These are phyloP conservation scores for Napeogenes sylphis DNA, from an alignment of 2,888 invertebrate genomes.

Conservation along the genomic window DNA sequence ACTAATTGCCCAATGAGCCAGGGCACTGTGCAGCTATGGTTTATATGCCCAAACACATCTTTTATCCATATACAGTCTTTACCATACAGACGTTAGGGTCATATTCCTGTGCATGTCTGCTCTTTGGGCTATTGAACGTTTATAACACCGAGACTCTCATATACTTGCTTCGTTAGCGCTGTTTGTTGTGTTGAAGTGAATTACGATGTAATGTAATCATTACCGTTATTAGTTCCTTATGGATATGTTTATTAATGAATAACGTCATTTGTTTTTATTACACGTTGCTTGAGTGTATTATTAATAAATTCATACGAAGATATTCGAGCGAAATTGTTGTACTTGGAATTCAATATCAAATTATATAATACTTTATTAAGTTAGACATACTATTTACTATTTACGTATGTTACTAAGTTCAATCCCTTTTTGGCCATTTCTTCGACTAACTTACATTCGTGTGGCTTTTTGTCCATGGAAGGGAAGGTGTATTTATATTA, in stretches of 20 bases:
- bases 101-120: slow-evolving; percentile 14
- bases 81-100: slow-evolving; percentile 9
- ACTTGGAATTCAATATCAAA: too few relatives aligned
- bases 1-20: slow-evolving; percentile 28
- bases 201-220: slow-evolving; percentile 11
- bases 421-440: slow-evolving; percentile 2
- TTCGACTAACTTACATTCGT: not conserved
- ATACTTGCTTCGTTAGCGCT: slow-evolving; percentile 18
- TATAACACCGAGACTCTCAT: slow-evolving; percentile 15
- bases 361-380: too few relatives aligned
- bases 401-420: not conserved
- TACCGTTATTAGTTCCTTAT: slow-evolving; percentile 6
- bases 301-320: too few relatives aligned
- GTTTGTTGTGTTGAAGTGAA: slow-evolving; percentile 11
- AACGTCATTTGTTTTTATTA: not conserved
- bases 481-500: slow-evolving; percentile 1
- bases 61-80: slow-evolving; percentile 16
- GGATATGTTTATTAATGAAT: slow-evolving; percentile 5
- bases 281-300: too few relatives aligned
- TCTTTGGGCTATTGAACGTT: slow-evolving; percentile 21
- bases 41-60: slow-evolving; percentile 16
- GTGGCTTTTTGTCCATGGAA: slow-evolving; percentile 5
- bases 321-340: too few relatives aligned
- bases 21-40: slow-evolving; percentile 16
- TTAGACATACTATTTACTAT: too few relatives aligned